Conservation (phyloP, 2,888 invertebrate genomes). For the Nipponacmea schrenckii region DNA sequence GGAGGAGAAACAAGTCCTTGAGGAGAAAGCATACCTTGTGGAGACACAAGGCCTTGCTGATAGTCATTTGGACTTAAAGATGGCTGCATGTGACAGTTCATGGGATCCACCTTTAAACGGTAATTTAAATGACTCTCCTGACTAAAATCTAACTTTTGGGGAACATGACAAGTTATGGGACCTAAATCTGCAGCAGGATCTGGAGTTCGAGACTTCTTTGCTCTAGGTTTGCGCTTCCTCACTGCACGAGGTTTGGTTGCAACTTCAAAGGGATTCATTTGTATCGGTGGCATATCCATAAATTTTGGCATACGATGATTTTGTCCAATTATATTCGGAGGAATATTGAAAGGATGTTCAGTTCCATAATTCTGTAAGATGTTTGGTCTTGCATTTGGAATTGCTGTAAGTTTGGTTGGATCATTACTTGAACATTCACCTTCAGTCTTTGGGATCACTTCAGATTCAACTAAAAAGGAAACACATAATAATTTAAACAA, state of each 20-base stretch:
- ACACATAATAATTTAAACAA: too few relatives aligned
- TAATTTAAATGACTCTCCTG: constrained; percentile 15
- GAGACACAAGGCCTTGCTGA: constrained; percentile 18
- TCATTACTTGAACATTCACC: too few relatives aligned
- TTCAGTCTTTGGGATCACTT: too few relatives aligned
- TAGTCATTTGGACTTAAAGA: constrained; percentile 6
- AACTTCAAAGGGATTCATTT: constrained; percentile 10
- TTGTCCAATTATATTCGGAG: constrained; percentile 8
- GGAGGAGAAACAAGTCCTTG: background rate
- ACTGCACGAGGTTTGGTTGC: constrained; percentile 4
- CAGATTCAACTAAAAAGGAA: too few relatives aligned
- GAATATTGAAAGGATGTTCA: too few relatives aligned
- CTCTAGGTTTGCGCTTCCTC: constrained; percentile 1
- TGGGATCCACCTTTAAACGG: constrained; percentile 7
- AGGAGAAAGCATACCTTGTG: constrained; percentile 3
- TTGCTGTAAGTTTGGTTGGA: too few relatives aligned
- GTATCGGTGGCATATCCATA: constrained; percentile 1
- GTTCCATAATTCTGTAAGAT: too few relatives aligned
- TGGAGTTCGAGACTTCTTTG: constrained; percentile 22
- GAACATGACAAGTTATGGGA: constrained; percentile 35
- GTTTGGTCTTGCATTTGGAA: too few relatives aligned
- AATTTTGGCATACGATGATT: constrained; percentile 7
- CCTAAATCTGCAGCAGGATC: constrained; percentile 33
- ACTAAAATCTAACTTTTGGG: constrained; percentile 37
- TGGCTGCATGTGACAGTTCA: constrained; percentile 10